A percentile compares a stretch with the other conserved stretches of the same genome.
phyloP scores from a whole-genome alignment of 2,797 vertebrate genomes.

The Eutrigla gurnardus region DNA sequence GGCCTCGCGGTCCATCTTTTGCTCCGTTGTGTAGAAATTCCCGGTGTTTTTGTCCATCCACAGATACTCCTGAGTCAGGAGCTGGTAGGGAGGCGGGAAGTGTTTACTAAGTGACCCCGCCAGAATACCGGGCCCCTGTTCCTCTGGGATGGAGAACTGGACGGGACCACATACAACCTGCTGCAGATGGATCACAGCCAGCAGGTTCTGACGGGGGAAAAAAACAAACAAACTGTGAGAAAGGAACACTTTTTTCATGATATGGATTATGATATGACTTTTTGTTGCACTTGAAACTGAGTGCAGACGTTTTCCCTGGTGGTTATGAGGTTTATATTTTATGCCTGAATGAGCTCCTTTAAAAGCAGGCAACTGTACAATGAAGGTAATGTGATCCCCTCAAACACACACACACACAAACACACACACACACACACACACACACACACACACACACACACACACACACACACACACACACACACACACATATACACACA shows the following conservation, averaged over 20 bases:
- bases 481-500: not conserved
- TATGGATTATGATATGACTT: not conserved
- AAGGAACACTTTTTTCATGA: not conserved
- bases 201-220: constrained; percentile 72
- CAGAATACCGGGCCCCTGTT: constrained; percentile 72
- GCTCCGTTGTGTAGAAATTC: constrained; percentile 80
- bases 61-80: constrained; percentile 77
- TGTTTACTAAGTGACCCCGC: constrained; percentile 75
- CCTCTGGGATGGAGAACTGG: constrained; percentile 76
- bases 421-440: not conserved
- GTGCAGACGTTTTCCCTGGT: constrained; percentile 22
- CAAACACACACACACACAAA: constrained; percentile 39
- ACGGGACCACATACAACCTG: constrained; percentile 68
- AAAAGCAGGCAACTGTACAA: constrained; percentile 52
- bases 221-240: constrained; percentile 41
- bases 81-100: constrained; percentile 78
- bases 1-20: constrained; percentile 79
- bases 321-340: constrained; percentile 48
- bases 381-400: constrained; percentile 54
- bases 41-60: constrained; percentile 77
- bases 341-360: constrained; percentile 53
- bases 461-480: no score
- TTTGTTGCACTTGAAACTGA: constrained; percentile 29
- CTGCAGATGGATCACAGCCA: constrained; percentile 73
- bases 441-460: not conserved